Conservation (phyloP, 1,140 invertebrate genomes). For the Globodera rostochiensis region DNA sequence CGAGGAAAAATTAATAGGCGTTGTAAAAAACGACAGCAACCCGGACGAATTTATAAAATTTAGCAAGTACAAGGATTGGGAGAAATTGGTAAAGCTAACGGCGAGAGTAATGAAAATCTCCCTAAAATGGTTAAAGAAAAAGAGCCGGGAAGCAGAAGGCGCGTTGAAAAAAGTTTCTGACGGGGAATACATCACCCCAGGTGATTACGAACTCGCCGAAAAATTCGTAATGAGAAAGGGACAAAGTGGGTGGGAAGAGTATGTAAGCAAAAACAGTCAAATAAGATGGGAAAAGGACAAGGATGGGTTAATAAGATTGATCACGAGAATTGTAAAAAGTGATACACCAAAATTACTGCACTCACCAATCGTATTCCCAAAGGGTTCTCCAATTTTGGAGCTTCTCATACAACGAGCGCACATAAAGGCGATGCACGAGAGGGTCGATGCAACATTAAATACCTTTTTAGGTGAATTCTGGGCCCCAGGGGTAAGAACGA, state of each 20-base stretch:
- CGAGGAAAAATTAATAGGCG: not conserved
- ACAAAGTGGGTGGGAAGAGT: not conserved
- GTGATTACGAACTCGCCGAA: not conserved
- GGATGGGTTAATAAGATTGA: not conserved
- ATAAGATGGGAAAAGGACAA: not conserved
- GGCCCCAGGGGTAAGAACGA: too few relatives aligned
- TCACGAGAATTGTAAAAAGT: not conserved
- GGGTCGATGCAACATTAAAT: too few relatives aligned
- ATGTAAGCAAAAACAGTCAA: not conserved
- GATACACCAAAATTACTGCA: not conserved
- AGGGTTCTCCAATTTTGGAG: not conserved
- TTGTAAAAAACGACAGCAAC: not conserved
- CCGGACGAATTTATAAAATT: not conserved
- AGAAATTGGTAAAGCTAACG: conserved; percentile 6
- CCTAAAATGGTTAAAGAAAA: not conserved
- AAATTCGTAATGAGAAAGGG: not conserved
- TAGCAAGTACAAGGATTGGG: not conserved
- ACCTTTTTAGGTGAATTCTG: too few relatives aligned
- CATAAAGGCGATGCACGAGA: not conserved
- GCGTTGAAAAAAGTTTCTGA: not conserved
- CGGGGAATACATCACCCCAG: not conserved
- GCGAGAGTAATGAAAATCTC: not conserved
- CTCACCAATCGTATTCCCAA: conserved; percentile 5
- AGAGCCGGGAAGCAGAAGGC: not conserved
- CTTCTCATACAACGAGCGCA: not conserved